Evolutionary conservation across 2,888 invertebrate species (phyloP).

Genomic region (Apotomis turbidana): DNA sequence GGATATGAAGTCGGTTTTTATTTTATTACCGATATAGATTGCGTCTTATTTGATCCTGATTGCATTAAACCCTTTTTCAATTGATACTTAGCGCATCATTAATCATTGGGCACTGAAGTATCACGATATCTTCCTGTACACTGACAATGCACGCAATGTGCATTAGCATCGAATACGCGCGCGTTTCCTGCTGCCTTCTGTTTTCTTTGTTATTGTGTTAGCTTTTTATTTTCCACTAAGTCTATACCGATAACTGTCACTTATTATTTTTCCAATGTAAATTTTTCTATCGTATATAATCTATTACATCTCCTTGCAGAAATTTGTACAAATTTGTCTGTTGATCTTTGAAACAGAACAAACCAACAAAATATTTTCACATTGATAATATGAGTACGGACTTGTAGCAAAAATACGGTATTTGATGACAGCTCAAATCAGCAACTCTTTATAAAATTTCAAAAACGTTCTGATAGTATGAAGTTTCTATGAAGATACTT

Average conservation of each 20-base stretch:
- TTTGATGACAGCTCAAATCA: too few relatives aligned
- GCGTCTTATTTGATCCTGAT: background rate
- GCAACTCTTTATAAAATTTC: too few relatives aligned
- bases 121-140: background rate
- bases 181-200: constrained; percentile 34
- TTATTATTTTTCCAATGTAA: background rate
- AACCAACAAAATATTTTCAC: too few relatives aligned
- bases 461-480: too few relatives aligned
- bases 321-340: too few relatives aligned
- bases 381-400: too few relatives aligned
- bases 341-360: too few relatives aligned
- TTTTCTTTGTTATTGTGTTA: constrained; percentile 14
- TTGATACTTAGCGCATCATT: background rate
- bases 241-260: background rate
- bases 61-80: background rate
- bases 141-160: constrained; percentile 40
- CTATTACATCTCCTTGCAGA: background rate
- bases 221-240: background rate
- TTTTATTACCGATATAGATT: background rate
- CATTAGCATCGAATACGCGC: constrained; percentile 50
- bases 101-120: background rate
- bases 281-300: too few relatives aligned
- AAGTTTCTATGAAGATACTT: too few relatives aligned
- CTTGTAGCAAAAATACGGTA: too few relatives aligned
- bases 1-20: too few relatives aligned